Base-by-base conservation (phyloP, 2,113 vertebrate species). In the Dromas ardeola region DNA sequence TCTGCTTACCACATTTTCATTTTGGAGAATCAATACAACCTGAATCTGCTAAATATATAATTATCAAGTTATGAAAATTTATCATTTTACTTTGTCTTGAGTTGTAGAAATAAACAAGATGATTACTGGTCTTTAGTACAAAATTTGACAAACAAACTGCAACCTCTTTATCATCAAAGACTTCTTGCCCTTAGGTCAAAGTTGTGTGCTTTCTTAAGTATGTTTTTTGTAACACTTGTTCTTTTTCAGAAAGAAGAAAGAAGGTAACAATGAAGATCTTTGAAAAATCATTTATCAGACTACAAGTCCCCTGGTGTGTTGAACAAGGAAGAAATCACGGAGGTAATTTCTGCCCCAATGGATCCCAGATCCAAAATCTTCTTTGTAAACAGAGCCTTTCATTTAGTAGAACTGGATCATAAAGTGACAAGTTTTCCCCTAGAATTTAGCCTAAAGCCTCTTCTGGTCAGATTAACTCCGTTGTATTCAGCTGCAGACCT, bases 311-410 rank as follows among this genome's bases (percentile, higher is more conserved):
- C 93, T 96, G 98, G 81, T 95, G 96, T 72, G 90, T 69, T 94
- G 94, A 97, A 98, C 94, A 97, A 97, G 88, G 90, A 96, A 95
- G 88, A 98, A 97, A 97, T 95, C 92, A 88, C 43, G 85, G 94
- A 78, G 78, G 86, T 91, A 97, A 97, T 93, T 98, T 97, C 95
- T 98, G 97, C 94, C 95, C 93, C 66, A 78, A 83, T 94, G 96
- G 86, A 86, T 98, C 86, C 53, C 84, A 97, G 97, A 97, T 96
- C 92, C 70, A 59, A 98, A 98, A 98, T 98, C 98, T 98, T 96
- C 97, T 98, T 95, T 95, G 92, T 86, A 98, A 98, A 98, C 96
- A 98, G 85, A 96, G 97, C 56, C 93, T 96, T 98, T 98, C 70
- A 38, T 94, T 97, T 97, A 81, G 65, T 95, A 95, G 96, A 95